These are phyloP conservation scores for Macroglossus sobrinus DNA, from an alignment of 2,113 vertebrate species.

Conservation along the genomic window DNA sequence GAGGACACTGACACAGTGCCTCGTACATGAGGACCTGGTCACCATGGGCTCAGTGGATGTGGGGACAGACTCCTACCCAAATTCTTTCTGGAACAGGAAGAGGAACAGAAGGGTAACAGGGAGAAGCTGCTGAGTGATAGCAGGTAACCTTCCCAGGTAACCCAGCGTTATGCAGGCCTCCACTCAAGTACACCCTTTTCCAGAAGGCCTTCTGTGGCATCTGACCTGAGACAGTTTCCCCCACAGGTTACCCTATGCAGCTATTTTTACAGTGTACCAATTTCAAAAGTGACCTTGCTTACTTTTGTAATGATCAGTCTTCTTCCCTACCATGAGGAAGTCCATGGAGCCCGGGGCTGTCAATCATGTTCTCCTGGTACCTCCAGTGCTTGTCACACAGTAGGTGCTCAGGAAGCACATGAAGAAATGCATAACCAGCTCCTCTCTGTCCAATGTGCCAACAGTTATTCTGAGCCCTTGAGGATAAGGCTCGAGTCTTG, in stretches of 20 bases:
- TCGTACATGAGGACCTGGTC: neutral
- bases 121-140: neutral
- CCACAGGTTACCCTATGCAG: too few relatives aligned
- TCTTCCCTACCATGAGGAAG: neutral
- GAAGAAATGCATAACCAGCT: neutral
- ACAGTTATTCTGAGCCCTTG: neutral
- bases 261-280: too few relatives aligned
- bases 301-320: neutral
- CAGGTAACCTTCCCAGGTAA: too few relatives aligned
- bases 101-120: neutral
- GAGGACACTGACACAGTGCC: neutral
- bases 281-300: neutral
- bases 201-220: neutral
- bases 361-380: neutral
- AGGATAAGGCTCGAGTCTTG: neutral
- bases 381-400: neutral
- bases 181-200: neutral
- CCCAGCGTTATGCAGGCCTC: neutral
- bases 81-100: neutral
- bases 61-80: neutral
- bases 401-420: neutral
- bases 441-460: accelerated
- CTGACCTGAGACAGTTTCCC: neutral
- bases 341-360: neutral
- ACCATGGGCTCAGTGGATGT: neutral